phyloP scores from a whole-genome alignment of 2,113 vertebrate genomes.

The Benitochromis conjunctus region DNA sequence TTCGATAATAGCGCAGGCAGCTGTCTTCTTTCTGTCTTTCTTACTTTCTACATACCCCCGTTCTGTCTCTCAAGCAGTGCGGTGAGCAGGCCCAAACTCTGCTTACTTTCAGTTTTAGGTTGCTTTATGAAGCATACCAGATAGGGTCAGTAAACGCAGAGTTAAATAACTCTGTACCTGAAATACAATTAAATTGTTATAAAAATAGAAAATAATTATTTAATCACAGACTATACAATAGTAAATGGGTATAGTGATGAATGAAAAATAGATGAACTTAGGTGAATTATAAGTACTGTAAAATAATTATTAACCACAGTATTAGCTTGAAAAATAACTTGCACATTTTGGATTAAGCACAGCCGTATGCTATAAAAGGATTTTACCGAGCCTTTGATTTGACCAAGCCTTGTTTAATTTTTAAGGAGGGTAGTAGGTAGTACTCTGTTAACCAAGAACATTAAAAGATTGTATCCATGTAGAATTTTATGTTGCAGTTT shows the following conservation, averaged over 20 bases:
- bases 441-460: background rate
- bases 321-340: background rate
- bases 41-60: slow-evolving; percentile 25
- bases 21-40: slow-evolving; percentile 52
- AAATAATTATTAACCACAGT: background rate
- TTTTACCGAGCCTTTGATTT: background rate
- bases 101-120: slow-evolving; percentile 4
- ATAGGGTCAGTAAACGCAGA: background rate
- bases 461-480: background rate
- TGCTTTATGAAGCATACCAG: background rate
- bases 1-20: slow-evolving; percentile 98
- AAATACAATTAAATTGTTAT: background rate
- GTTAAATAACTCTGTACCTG: background rate
- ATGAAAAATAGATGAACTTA: background rate
- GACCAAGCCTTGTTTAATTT: background rate
- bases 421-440: background rate
- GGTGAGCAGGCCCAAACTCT: slow-evolving; percentile 60
- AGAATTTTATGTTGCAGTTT: background rate
- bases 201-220: background rate
- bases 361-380: background rate
- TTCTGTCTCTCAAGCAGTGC: slow-evolving; percentile 52
- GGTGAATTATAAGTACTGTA: background rate
- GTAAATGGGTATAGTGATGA: background rate
- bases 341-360: background rate
- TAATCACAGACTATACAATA: background rate